Evolutionary conservation across 2,797 vertebrate genomes (phyloP).

Genomic region (Oreortyx pictus): DNA sequence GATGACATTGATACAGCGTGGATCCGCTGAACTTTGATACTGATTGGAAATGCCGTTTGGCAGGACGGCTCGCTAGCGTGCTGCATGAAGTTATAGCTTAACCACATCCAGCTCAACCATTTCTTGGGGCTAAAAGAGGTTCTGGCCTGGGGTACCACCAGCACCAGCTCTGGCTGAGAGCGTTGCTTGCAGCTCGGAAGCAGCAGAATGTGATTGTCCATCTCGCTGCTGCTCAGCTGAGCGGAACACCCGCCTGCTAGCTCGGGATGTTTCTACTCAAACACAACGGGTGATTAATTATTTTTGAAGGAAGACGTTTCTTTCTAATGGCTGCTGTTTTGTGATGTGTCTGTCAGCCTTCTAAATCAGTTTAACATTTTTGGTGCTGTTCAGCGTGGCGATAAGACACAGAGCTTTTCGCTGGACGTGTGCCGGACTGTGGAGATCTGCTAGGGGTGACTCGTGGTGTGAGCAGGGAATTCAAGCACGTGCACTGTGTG

Average conservation of each 20-base stretch:
- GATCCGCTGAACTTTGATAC: background rate
- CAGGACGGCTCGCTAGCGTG: fast-evolving
- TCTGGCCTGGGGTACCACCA: background rate
- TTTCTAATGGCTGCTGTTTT: background rate
- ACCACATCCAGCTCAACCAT: background rate
- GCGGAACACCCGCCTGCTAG: background rate
- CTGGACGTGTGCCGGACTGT: background rate
- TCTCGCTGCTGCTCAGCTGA: background rate
- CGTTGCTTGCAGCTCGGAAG: background rate
- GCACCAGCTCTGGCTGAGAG: background rate
- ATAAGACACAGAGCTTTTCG: fast-evolving
- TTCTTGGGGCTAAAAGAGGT: background rate
- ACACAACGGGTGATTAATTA: background rate
- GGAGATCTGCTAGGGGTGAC: fast-evolving
- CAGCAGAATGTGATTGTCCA: background rate
- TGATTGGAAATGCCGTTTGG: background rate
- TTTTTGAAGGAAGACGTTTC: background rate
- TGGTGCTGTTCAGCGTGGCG: background rate
- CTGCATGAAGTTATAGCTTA: background rate
- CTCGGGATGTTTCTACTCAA: background rate
- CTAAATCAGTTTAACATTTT: fast-evolving
- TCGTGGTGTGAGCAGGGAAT: background rate
- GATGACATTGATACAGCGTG: background rate
- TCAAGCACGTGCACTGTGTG: background rate
- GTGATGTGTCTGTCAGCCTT: background rate